Base-by-base conservation (phyloP, 2,797 vertebrate genomes). In the Phalanger gymnotis region DNA sequence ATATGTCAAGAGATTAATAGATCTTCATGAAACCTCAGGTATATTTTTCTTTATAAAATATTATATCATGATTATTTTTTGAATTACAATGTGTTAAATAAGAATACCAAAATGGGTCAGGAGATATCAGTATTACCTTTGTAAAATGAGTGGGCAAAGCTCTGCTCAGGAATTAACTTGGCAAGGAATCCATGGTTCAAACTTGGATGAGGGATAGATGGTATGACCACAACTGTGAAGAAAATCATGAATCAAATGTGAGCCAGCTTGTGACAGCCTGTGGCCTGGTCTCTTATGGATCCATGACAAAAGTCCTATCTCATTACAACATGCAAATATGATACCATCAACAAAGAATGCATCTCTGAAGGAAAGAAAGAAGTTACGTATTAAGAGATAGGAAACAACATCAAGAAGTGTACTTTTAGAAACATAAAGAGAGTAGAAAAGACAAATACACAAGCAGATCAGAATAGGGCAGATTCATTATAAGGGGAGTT, bases 151-250 rank as follows among this genome's bases (percentile, higher is more conserved):
- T 99, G 99, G 97, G 98, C 97, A 99, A 99, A 99, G 98, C 98
- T 99, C 98, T 99, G 98, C 97, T 99, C 98, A 98, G 99, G 99
- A 98, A 99, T 99, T 98, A 99, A 98, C 98, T 99, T 99, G 98
- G 99, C 99, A 98, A 99, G 99, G 98, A 99, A 98, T 98, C 99
- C 99, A 98, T 99, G 99, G 98, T 98, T 99, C 99, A 99, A 97
- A 98, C 98, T 98, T 98, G 99, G 98, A 98, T 99, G 99, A 98
- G 99, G 98, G 98, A 99, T 98, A 98, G 99, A 99, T 97, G 99
- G 98, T 98, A 99, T 99, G 98, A 99, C 99, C 98, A 99, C 98
- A 98, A 99, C 99, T 99, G 99, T 98, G 97, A 98, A 99, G 98
- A 98, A 98, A 99, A 98, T 98, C 98, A 98, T 97, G 98, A 98